phyloP scores from a whole-genome alignment of 2,888 invertebrate genomes.

The Sinelater perroti region DNA sequence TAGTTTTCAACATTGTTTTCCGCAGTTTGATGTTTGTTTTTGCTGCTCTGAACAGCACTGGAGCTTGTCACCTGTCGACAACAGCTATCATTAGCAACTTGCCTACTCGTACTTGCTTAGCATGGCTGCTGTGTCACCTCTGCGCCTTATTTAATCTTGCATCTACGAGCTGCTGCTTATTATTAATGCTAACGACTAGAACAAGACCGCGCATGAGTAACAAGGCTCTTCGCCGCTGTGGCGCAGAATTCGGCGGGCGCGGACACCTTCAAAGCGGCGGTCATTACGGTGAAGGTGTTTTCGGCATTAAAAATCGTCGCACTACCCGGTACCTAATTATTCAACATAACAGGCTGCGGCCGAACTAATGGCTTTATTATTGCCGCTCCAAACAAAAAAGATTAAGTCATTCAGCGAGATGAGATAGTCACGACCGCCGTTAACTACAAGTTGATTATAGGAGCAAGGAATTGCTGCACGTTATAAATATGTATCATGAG shows the following conservation, averaged over 20 bases:
- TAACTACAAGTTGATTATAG: constrained; percentile 37
- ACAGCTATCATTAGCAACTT: constrained; percentile 42
- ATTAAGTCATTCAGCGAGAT: constrained; percentile 38
- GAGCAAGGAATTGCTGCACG: constrained; percentile 26
- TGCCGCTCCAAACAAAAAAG: constrained; percentile 32
- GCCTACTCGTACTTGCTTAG: constrained; percentile 37
- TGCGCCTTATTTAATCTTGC: constrained; percentile 29
- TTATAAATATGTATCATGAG: constrained; percentile 39
- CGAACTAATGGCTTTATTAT: constrained; percentile 41
- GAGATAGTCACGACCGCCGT: constrained; percentile 40
- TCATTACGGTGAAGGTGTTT: constrained; percentile 30
- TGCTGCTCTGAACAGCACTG: constrained; percentile 36
- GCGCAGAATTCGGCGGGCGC: no score
- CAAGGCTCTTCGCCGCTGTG: constrained; percentile 3
- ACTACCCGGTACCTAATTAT: constrained; percentile 33
- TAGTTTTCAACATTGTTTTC: constrained; percentile 39
- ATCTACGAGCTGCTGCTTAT: constrained; percentile 25
- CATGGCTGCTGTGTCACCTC: constrained; percentile 33
- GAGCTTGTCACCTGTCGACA: constrained; percentile 40
- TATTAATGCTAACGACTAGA: constrained; percentile 28
- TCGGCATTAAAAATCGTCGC: constrained; percentile 30
- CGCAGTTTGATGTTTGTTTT: constrained; percentile 38
- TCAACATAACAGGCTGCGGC: constrained; percentile 34
- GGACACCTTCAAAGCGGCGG: no score
- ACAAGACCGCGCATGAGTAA: constrained; percentile 16